These are phyloP conservation scores for Archocentrus centrarchus DNA, from an alignment of 2,113 vertebrate genomes.

Conservation along the genomic window DNA sequence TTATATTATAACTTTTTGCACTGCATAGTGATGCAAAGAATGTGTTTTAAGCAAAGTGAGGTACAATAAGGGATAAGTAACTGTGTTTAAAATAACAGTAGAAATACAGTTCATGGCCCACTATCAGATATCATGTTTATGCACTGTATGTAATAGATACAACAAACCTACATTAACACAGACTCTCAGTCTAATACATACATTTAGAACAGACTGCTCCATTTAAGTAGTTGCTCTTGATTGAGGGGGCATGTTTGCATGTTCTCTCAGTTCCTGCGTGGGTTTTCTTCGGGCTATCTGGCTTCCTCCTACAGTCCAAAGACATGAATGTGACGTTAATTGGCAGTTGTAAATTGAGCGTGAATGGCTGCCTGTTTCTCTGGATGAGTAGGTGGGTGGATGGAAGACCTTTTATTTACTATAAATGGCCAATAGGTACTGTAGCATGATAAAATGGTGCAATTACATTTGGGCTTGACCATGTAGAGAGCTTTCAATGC, in stretches of 20 bases:
- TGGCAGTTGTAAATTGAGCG: not conserved
- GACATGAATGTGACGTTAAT: not conserved
- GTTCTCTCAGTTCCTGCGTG: not conserved
- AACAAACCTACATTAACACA: slow-evolving; percentile 1
- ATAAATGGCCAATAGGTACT: not conserved
- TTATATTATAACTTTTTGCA: slow-evolving; percentile 25
- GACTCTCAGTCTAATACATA: not conserved
- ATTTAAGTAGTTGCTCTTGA: not conserved
- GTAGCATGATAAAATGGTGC: not conserved
- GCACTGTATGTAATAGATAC: not conserved
- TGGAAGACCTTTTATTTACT: not conserved
- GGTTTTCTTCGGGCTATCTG: not conserved
- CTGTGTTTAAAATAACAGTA: not conserved
- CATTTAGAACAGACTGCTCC: not conserved
- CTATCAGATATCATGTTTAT: not conserved
- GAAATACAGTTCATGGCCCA: not conserved
- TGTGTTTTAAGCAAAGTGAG: not conserved
- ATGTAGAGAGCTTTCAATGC: slow-evolving; percentile 20
- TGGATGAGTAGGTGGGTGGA: not conserved
- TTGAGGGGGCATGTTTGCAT: not conserved
- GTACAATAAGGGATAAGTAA: slow-evolving; percentile 2
- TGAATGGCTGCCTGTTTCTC: not conserved
- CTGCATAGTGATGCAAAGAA: slow-evolving; percentile 6
- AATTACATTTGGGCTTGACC: slow-evolving; percentile 10
- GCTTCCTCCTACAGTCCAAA: not conserved